These are phyloP conservation scores for Dolichotis patagonum DNA, from an alignment of 2,113 vertebrate genomes.

Conservation along the genomic window DNA sequence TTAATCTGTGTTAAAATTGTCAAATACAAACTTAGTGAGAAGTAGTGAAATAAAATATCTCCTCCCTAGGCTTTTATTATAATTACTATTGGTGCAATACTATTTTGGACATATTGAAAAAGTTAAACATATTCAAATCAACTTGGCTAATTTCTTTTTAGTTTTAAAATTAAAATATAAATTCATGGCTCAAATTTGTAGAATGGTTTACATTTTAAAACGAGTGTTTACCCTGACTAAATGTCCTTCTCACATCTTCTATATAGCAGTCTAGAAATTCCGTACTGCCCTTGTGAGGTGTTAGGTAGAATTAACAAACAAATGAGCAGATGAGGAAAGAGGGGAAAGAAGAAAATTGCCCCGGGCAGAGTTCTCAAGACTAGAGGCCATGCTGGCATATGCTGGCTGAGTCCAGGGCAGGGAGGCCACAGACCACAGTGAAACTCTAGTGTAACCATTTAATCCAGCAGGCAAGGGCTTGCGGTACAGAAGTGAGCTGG, in stretches of 20 bases:
- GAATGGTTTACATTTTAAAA: neutral
- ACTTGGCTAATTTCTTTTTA: neutral
- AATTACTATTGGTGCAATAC: neutral
- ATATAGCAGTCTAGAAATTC: neutral
- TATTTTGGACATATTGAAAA: neutral
- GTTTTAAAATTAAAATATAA: neutral
- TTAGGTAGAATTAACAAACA: slow-evolving; percentile 1
- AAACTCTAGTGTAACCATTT: neutral
- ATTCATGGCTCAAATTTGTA: neutral
- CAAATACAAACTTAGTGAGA: neutral
- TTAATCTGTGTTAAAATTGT: neutral
- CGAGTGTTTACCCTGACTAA: neutral
- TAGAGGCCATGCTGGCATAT: neutral
- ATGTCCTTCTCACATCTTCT: neutral
- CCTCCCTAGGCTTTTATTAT: neutral
- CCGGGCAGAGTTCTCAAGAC: neutral
- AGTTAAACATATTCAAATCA: neutral
- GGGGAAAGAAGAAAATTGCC: neutral
- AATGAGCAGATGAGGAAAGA: neutral
- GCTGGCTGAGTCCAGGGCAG: neutral
- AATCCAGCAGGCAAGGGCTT: neutral
- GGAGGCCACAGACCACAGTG: neutral
- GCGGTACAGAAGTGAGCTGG: neutral
- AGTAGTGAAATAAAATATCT: neutral
- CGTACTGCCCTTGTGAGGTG: neutral